Base-by-base conservation (phyloP, 2,888 invertebrate species). In the Caenorhabditis sulstoni region DNA sequence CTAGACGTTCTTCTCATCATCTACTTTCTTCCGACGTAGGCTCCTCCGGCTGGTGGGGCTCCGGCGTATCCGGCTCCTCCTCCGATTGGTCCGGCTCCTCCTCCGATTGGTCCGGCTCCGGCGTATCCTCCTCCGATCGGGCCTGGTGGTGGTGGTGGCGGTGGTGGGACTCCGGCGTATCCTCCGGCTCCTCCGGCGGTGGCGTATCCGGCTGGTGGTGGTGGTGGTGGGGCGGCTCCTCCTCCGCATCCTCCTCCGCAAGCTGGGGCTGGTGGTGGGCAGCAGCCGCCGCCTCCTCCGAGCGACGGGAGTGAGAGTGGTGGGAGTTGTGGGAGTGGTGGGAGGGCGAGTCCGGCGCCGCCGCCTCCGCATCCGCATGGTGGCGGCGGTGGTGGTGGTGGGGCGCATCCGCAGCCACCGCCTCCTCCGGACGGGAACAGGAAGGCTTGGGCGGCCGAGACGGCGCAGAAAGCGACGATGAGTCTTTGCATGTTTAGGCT, bases 301-400 rank as follows among this genome's bases (percentile, higher is more conserved):
- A 80, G 52, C 35, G 75, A 78, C 66, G 82, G 80, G 45, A 82
- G 74, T 16, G 58, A n/a, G 35, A 77, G 82, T 49, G 68, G 66
- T 67, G 74, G 67, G 65, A 82, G 65, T 70, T 76, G 77, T 77
- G 77, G 82, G 58, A 82, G 79, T 66, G 76, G 71, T 79, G 81
- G 77, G 57, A 78, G 75, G 18, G 77, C 64, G 45, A 67, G 57
- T 23, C 70, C 61, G 18, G 58, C 73, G 3, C 66, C 75, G 14
- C 77, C 68, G 7, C 76, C 70, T 59, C 77, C 81, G 41, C 79
- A 76, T 75, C 82, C 79, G 50, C 79, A 77, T 41, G 76, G 61
- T 55, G 79, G 75, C 41, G 75, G 62, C 41, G 75, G 75, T 59
- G 75, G 71, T 64, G 82, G 79, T 49, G 73, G 70, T 9, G 71